A percentile compares a stretch with the other conserved stretches of the same genome.
Evolutionary conservation across 2,113 vertebrate genomes (phyloP).

Genomic region (Microcebus ravelobensis): DNA sequence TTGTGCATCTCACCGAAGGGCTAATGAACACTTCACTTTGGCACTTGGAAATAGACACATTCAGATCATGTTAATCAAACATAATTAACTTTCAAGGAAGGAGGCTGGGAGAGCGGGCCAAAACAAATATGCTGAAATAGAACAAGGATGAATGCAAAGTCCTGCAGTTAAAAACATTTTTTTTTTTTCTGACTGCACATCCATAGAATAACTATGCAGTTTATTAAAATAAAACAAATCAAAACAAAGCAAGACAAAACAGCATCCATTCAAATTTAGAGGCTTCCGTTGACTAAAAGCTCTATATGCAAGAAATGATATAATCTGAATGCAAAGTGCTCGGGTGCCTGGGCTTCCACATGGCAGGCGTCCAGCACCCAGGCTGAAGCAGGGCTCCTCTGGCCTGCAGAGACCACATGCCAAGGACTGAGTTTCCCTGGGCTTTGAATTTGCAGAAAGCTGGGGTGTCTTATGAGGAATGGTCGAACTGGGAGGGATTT

Average conservation of each 20-base stretch:
- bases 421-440: not conserved
- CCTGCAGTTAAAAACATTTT: slow-evolving; percentile 9
- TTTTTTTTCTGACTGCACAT: not conserved
- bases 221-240: slow-evolving; percentile 62
- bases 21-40: slow-evolving; percentile 79
- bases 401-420: not conserved
- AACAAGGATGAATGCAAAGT: slow-evolving; percentile 54
- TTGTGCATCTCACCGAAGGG: slow-evolving; percentile 71
- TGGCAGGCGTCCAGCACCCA: not conserved
- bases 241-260: slow-evolving; percentile 45
- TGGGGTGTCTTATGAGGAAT: not conserved
- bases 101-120: slow-evolving; percentile 66
- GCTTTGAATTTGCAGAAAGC: not conserved
- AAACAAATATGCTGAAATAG: slow-evolving; percentile 72
- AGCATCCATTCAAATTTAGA: slow-evolving; percentile 3
- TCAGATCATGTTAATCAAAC: slow-evolving; percentile 80
- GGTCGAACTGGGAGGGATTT: not conserved
- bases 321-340: not conserved
- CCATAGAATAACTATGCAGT: slow-evolving; percentile 27
- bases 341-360: not conserved
- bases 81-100: slow-evolving; percentile 80
- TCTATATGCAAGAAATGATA: not conserved
- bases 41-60: slow-evolving; percentile 78
- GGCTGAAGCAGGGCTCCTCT: not conserved
- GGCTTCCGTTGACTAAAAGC: not conserved